phyloP scores from a whole-genome alignment of 2,888 invertebrate genomes.

The Saturnia japonica region DNA sequence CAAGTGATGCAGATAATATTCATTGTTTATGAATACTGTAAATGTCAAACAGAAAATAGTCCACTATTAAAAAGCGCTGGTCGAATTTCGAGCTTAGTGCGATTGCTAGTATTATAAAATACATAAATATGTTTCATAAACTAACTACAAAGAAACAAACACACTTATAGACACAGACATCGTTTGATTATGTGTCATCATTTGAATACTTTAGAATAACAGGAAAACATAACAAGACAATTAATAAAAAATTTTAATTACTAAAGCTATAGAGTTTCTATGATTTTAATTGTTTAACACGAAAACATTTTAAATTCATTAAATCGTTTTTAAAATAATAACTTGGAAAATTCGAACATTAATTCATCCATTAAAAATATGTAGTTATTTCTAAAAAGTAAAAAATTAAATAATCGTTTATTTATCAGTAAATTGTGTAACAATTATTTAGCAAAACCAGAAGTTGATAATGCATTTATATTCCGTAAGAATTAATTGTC shows the following conservation, averaged over 20 bases:
- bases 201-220: background rate
- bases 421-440: background rate
- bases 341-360: background rate
- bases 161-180: background rate
- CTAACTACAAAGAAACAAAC: background rate
- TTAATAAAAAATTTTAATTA: background rate
- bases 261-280: background rate
- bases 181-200: background rate
- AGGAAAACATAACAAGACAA: background rate
- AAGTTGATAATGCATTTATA: background rate
- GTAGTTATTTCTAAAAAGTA: too few species aligned
- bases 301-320: background rate
- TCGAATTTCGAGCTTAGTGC: too few species aligned
- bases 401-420: background rate
- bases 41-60: too few species aligned
- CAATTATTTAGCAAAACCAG: background rate
- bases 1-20: too few species aligned
- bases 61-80: too few species aligned
- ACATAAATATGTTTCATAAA: background rate
- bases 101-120: background rate
- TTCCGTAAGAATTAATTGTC: background rate
- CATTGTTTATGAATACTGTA: too few species aligned
- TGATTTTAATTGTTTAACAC: background rate
- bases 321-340: background rate
- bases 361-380: background rate